Evolutionary conservation across 2,797 vertebrate species (phyloP).

Genomic region (Bradypodion pumilum): DNA sequence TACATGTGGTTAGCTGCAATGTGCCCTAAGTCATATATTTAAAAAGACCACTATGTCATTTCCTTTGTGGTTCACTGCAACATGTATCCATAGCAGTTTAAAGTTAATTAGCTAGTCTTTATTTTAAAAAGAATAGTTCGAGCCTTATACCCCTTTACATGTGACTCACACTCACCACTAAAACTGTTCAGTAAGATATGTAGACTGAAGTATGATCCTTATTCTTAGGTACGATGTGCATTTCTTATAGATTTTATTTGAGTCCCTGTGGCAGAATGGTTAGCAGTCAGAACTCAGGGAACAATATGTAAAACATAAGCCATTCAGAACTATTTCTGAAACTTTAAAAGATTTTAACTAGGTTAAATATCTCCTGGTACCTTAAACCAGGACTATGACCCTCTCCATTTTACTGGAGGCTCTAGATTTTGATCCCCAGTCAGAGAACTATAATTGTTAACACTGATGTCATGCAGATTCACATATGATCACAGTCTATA

Average conservation of each 20-base stretch:
- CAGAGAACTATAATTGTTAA: no score
- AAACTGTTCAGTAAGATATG: background rate
- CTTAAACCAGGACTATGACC: background rate
- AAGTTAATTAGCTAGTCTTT: constrained; percentile 18
- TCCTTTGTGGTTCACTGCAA: fast-evolving
- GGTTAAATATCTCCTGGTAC: background rate
- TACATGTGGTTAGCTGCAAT: constrained; percentile 1
- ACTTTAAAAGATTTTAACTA: no score
- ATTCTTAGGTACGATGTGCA: background rate
- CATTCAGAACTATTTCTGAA: background rate
- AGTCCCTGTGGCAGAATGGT: no score
- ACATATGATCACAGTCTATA: background rate
- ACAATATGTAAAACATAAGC: background rate
- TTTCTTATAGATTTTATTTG: background rate
- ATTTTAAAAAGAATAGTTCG: constrained; percentile 18
- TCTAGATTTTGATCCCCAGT: background rate
- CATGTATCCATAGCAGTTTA: constrained; percentile 12
- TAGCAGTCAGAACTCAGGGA: no score
- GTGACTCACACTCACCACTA: background rate
- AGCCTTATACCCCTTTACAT: background rate
- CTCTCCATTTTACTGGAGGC: background rate
- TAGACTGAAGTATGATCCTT: background rate
- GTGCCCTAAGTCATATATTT: constrained; percentile 11
- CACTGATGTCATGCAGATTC: no score
- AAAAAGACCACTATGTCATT: constrained; percentile 15